phyloP scores from a whole-genome alignment of 2,797 vertebrate genomes.

The Phoeniculus purpureus region DNA sequence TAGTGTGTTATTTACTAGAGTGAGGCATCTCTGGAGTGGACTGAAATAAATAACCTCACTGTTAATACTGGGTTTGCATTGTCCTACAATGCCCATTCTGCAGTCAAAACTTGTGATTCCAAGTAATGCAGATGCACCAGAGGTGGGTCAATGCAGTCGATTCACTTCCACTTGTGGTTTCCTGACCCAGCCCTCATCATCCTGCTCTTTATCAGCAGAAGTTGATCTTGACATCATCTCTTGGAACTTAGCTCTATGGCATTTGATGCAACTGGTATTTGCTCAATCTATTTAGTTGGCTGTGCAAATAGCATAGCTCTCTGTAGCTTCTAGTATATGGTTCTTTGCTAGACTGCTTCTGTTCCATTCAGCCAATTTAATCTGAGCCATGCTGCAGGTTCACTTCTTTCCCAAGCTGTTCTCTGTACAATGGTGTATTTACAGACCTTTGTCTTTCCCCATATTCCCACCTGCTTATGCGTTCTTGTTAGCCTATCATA shows the following conservation, averaged over 20 bases:
- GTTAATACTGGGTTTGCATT: not conserved
- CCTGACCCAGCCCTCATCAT: not conserved
- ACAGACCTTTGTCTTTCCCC: not conserved
- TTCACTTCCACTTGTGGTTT: not conserved
- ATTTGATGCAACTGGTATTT: not conserved
- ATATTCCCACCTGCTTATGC: slow-evolving; percentile 15
- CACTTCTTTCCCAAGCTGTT: not conserved
- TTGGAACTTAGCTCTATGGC: not conserved
- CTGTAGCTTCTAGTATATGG: not conserved
- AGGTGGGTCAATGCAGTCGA: not conserved
- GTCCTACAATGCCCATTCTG: not conserved
- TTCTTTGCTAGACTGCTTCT: not conserved
- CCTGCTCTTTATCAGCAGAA: not conserved
- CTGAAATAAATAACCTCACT: not conserved
- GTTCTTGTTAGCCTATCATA: slow-evolving; percentile 16
- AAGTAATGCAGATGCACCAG: not conserved
- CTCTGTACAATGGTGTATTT: not conserved
- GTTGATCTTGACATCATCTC: not conserved
- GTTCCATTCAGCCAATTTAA: not conserved
- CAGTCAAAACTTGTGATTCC: not conserved
- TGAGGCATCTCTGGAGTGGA: not conserved
- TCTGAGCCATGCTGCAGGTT: not conserved
- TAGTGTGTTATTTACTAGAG: not conserved
- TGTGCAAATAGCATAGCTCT: not conserved
- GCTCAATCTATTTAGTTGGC: not conserved